phyloP scores from a whole-genome alignment of 2,113 vertebrate species.

The Xiphophorus couchianus region DNA sequence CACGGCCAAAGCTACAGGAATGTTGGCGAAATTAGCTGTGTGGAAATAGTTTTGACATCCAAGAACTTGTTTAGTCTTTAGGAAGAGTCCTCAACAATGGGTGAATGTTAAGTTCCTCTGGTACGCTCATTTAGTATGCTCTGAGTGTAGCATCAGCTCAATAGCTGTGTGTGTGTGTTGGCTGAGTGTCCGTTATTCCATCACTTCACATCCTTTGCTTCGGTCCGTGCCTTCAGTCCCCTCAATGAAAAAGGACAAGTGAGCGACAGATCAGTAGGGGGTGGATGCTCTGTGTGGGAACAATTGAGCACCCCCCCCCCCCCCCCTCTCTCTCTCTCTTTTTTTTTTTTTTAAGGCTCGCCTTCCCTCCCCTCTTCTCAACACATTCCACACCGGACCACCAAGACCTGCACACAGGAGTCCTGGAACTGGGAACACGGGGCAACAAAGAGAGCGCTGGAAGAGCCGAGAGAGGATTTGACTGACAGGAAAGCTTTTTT shows the following conservation, averaged over 20 bases:
- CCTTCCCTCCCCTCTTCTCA: conserved; percentile 66
- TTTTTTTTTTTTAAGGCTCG: conserved; percentile 44
- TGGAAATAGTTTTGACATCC: conserved; percentile 8
- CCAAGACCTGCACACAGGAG: conserved; percentile 87
- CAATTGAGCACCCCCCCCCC: conserved; percentile 86
- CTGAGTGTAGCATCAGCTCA: conserved; percentile 43
- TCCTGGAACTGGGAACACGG: conserved; percentile 69
- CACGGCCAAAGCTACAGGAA: background rate
- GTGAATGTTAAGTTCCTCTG: conserved; percentile 62
- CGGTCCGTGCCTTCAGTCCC: conserved; percentile 2
- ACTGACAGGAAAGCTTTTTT: conserved; percentile 67
- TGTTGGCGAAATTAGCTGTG: background rate
- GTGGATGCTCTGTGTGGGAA: conserved; percentile 87
- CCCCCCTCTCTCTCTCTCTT: too few species aligned
- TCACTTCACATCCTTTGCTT: conserved; percentile 53
- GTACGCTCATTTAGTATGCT: conserved; percentile 51
- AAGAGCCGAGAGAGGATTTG: conserved; percentile 61
- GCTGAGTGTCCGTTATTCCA: conserved; percentile 41
- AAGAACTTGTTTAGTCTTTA: conserved; percentile 9
- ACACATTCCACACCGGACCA: conserved; percentile 92
- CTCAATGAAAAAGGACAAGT: conserved; percentile 57
- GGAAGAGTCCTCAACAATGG: conserved; percentile 29
- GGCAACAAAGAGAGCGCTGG: conserved; percentile 69
- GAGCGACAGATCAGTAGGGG: conserved; percentile 76
- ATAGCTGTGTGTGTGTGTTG: conserved; percentile 27